Evolutionary conservation across 2,888 invertebrate species (phyloP), one percentile per base, ranked within the genome.

Genomic region (Melinopterus prodromus): DNA sequence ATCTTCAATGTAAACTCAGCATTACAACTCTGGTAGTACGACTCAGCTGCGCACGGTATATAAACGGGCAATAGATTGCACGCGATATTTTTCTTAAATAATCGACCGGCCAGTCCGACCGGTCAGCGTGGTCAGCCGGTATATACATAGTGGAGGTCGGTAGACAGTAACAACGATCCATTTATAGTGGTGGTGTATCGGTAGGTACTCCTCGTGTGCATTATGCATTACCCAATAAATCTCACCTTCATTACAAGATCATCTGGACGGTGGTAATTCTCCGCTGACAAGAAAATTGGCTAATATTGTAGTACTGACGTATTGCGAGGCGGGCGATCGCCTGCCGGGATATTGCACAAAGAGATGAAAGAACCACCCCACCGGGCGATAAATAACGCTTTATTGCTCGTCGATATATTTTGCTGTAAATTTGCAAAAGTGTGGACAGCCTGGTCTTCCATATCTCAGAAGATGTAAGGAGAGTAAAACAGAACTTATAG

Each of bases 81-180:
- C 74, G 77, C 69, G 77, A 75, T 77, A 37, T 36, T 75, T 79
- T 80, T 53, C 2, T 53, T 53, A 53, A 53, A 53, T 53, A 53
- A 53, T 53, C 53, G 53, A 53, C 53, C 53, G 5, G 53, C 7
- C 53, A 9, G 70, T n/a, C 80, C 74, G 83, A 82, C 84, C 84
- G 53, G 53, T 53, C 53, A 53, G 53, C 81, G 84, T 82, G 81
- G 81, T 81, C 80, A 80, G 81, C n/a, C 81, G 82, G 83, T 85
- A 84, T n/a, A n/a, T n/a, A n/a, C n/a, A 85, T 85, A 84, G 83
- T 80, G 83, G 83, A 83, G 84, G 78, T 82, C 79, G 83, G 77
- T 82, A 81, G 82, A 83, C 81, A 80, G 79, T 81, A 80, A 83
- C 79, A 79, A 83, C 84, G 83, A 76, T 76, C 79, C 76, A 35